A percentile compares a stretch with the other conserved stretches of the same genome.
phyloP scores from a whole-genome alignment of 2,113 vertebrate species.

The Seriola quinqueradiata region DNA sequence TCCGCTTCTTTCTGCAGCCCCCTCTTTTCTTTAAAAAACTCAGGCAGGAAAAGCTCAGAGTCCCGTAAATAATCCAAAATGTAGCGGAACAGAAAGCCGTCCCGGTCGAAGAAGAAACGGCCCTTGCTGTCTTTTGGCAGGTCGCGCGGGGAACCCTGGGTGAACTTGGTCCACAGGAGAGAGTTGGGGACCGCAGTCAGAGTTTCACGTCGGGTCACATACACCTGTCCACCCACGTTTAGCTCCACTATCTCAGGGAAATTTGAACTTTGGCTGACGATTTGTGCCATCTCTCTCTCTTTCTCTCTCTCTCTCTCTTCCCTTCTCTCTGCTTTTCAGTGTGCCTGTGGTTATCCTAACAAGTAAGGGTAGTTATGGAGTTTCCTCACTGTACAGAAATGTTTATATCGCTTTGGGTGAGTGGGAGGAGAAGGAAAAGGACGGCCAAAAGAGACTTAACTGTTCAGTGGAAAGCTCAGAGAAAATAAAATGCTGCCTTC shows the following conservation, averaged over 20 bases:
- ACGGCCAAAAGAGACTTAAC: constrained; percentile 70
- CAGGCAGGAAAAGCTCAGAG: constrained; percentile 91
- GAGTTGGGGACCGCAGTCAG: constrained; percentile 92
- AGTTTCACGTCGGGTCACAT: constrained; percentile 93
- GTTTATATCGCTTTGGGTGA: constrained; percentile 75
- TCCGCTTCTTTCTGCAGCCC: constrained; percentile 94
- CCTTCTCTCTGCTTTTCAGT: background rate
- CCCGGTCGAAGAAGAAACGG: constrained; percentile 96
- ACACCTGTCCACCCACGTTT: constrained; percentile 97
- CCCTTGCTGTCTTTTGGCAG: constrained; percentile 94
- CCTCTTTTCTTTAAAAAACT: constrained; percentile 92
- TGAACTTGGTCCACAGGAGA: constrained; percentile 93
- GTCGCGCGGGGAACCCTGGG: constrained; percentile 85
- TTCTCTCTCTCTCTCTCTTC: background rate
- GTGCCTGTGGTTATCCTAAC: background rate
- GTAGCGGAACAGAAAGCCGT: constrained; percentile 97
- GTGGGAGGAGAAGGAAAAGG: constrained; percentile 78
- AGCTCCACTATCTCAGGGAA: constrained; percentile 95
- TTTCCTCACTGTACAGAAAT: constrained; percentile 56
- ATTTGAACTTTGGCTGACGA: constrained; percentile 50
- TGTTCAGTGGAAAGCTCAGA: constrained; percentile 71
- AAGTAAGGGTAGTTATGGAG: constrained; percentile 24
- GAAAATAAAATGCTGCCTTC: constrained; percentile 55
- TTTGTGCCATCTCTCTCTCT: constrained; percentile 76
- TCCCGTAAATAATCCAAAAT: constrained; percentile 96